Conservation (phyloP, 2,797 vertebrate genomes). For the Cryptoprocta ferox region DNA sequence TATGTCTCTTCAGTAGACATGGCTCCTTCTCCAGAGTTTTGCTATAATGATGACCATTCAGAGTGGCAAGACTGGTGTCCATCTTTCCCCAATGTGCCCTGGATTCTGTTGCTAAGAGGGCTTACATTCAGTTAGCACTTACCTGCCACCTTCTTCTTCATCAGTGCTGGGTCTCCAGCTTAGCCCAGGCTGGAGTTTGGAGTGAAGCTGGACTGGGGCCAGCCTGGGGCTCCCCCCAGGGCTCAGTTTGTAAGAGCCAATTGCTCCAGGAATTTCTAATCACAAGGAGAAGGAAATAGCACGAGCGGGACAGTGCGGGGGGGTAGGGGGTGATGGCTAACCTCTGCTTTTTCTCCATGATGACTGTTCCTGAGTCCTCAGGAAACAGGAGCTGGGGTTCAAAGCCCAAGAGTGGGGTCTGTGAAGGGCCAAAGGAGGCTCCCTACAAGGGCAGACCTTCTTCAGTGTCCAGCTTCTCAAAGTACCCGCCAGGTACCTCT, state of each 20-base stretch:
- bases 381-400: neutral
- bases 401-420: neutral
- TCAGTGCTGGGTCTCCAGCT: neutral
- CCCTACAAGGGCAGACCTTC: neutral
- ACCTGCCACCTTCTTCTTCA: neutral
- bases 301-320: neutral
- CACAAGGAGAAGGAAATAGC: neutral
- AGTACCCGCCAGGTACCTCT: neutral
- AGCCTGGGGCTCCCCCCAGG: neutral
- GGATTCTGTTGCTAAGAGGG: neutral
- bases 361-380: neutral
- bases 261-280: neutral
- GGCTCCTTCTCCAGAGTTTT: neutral
- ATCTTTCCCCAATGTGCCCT: neutral
- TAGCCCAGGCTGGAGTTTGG: neutral
- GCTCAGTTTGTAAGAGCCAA: neutral
- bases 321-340: neutral
- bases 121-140: neutral
- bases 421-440: rapidly evolving
- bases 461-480: neutral
- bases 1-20: neutral
- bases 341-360: rapidly evolving
- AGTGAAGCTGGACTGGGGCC: neutral
- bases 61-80: neutral
- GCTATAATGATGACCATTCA: neutral